Percentiles rank a stretch among this genome's conserved stretches.
Evolutionary conservation across 2,113 vertebrate species (phyloP).

Genomic region (Symphodus melops): DNA sequence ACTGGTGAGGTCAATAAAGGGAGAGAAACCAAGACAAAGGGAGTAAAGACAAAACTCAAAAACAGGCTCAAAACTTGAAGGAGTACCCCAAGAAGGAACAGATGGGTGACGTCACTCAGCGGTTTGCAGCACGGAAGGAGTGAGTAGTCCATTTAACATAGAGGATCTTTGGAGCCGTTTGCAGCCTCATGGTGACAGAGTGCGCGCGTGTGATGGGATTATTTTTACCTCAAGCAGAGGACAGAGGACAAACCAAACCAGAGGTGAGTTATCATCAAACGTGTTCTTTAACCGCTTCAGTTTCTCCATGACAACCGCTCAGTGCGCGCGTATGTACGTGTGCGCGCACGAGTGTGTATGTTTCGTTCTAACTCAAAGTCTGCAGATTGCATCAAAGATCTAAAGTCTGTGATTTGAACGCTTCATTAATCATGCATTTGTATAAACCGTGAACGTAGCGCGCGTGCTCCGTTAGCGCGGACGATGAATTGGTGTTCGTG

Average conservation of each 20-base stretch:
- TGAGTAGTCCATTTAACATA: neutral
- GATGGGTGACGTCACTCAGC: too few species aligned
- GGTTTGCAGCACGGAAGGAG: constrained; percentile 7
- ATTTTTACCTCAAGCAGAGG: neutral
- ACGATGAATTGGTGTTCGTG: constrained; percentile 30
- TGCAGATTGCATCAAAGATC: constrained; percentile 3
- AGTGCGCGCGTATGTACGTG: neutral
- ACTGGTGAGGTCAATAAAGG: too few species aligned
- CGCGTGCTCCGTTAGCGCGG: neutral
- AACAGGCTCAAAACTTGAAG: too few species aligned
- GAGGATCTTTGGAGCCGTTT: constrained; percentile 58
- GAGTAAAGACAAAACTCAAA: too few species aligned
- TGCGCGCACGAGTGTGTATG: neutral
- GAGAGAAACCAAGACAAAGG: too few species aligned
- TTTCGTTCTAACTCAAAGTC: neutral
- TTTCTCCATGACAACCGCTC: neutral
- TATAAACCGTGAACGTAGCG: too few species aligned
- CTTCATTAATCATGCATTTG: too few species aligned
- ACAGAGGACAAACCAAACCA: neutral
- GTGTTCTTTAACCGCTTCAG: neutral
- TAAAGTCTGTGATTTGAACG: too few species aligned
- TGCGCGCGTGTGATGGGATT: constrained; percentile 20
- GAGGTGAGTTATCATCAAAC: constrained; percentile 36
- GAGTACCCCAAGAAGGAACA: too few species aligned
- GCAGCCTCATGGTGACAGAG: constrained; percentile 17